Evolutionary conservation across 1,140 invertebrate genomes (phyloP).

Genomic region (Colletes gigas): DNA sequence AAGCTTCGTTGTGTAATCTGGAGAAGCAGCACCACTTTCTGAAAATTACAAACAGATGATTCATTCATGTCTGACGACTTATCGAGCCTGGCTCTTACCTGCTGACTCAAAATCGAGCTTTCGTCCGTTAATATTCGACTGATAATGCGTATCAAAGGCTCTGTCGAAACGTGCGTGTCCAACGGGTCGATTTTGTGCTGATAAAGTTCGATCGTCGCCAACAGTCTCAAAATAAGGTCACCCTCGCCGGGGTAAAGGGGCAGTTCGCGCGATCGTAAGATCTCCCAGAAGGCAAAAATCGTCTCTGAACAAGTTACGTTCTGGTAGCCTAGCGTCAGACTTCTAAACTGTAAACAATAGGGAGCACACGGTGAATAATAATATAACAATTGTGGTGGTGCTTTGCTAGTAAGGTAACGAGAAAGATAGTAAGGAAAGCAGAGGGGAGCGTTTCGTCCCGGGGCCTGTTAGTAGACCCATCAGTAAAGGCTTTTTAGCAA

Average conservation of each 20-base stretch:
- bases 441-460: too few relatives aligned
- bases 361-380: too few relatives aligned
- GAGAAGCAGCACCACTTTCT: slow-evolving; percentile 74
- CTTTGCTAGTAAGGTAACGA: too few relatives aligned
- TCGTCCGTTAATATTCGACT: slow-evolving; percentile 79
- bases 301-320: slow-evolving; percentile 82
- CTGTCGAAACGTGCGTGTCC: slow-evolving; percentile 75
- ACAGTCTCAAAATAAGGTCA: slow-evolving; percentile 80
- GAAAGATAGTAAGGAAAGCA: too few relatives aligned
- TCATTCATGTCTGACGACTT: neutral
- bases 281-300: slow-evolving; percentile 80
- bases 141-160: slow-evolving; percentile 79
- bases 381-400: too few relatives aligned
- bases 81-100: slow-evolving; percentile 72
- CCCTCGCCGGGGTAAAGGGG: slow-evolving; percentile 83
- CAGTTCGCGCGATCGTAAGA: slow-evolving; percentile 77
- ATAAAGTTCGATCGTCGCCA: slow-evolving; percentile 81
- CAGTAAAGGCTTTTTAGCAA: too few relatives aligned
- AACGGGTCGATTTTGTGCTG: slow-evolving; percentile 73
- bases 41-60: slow-evolving; percentile 28
- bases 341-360: slow-evolving; percentile 81
- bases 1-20: slow-evolving; percentile 72
- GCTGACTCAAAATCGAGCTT: slow-evolving; percentile 80
- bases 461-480: too few relatives aligned
- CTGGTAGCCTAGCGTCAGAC: slow-evolving; percentile 85